Evolutionary conservation across 1,140 invertebrate species (phyloP), one percentile per base, ranked within the genome.

Genomic region (Pomacea maculata): DNA sequence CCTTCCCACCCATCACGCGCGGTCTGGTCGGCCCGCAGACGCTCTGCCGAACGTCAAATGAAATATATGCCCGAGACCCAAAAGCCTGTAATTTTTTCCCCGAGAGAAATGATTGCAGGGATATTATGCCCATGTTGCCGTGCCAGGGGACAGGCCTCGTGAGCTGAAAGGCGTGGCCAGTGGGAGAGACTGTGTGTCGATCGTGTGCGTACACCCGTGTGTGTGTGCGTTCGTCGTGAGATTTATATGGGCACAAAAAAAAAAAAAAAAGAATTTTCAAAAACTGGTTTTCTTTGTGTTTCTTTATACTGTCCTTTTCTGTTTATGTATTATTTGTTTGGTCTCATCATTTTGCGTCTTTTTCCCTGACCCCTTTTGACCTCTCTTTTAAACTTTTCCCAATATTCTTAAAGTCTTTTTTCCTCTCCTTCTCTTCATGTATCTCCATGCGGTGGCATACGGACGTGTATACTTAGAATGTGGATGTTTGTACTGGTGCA

Each of bases 401-500:
- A 45, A 45, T 45, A 45, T 45, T 6, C 34, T 45, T 45, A 45
- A 45, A 45, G 34, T 45, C 1, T 45, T 6, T 45, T 6, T 45
- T 45, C 64, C 4, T 65, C 7, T 17, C 7, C 64, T 19, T 65
- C 64, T 25, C 25, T 25, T 25, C n/a, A n/a, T 65, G 17, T 17
- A 17, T 45, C 34, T 6, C 17, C 25, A 14, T 76, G 73, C n/a
- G 67, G 64, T 19, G 4, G 72, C 5, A 34, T 34, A 34, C 19
- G 72, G 19, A 73, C 61, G 5, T 75, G 65, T 64, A 68, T 45
- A 65, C 74, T 73, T 57, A 29, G 25, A 25, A 25, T 57, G 52
- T 79, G 70, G 15, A 74, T 25, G 72, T 82, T 54, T 61, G 71
- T 78, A 68, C 52, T 25, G 65, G 45, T 29, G 61, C 55, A 57